Evolutionary conservation across 2,888 invertebrate genomes (phyloP), one percentile per base, ranked within the genome.

Genomic region (Campopleginae sp.): DNA sequence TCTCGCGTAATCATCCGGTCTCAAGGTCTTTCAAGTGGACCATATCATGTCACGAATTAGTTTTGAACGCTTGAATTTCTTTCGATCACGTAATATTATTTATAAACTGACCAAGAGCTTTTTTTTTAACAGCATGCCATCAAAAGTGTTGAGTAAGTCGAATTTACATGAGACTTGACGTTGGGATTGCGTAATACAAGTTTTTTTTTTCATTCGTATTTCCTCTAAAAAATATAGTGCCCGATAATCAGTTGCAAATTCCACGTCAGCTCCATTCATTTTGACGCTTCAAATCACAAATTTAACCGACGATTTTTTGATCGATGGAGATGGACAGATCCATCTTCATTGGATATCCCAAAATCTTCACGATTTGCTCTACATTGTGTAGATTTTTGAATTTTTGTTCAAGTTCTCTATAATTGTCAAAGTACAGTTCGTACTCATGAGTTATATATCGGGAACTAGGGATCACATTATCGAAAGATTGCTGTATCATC

Each of bases 61-160:
- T 58, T 27, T 23, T 23, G 23, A 58, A 12, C 54, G 54, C 12
- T 27, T 27, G 54, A 23, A 58, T 23, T 27, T 58, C 27, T 58
- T 27, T 58, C 54, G 23, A 58, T 58, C 54, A 27, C 54, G 54
- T 58, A 58, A 58, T 27, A 23, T 23, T 23, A 23, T 58, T 58
- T 58, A 2, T 58, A 12, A 27, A 27, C 4, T 58, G 54, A 58
- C 23, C 23, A 12, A 14, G 1, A 12, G 27, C 38, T 10, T 27
- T 58, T 3, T 10, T 58, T 58, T 58, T 27, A 12, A 10, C 14
- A 19, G 0, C 19, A 54, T 3, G 23, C 23, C 23, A 58, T 58
- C 27, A 58, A 5, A 4, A 58, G 54, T 14, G 23, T 58, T 14
- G 3, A 58, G 23, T 51, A 51, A 19, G 51, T 58, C 54, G 14